A percentile compares a stretch with the other conserved stretches of the same genome.
These are phyloP conservation scores for Poecilia velifera DNA, from an alignment of 2,797 vertebrate species.

Conservation along the genomic window DNA sequence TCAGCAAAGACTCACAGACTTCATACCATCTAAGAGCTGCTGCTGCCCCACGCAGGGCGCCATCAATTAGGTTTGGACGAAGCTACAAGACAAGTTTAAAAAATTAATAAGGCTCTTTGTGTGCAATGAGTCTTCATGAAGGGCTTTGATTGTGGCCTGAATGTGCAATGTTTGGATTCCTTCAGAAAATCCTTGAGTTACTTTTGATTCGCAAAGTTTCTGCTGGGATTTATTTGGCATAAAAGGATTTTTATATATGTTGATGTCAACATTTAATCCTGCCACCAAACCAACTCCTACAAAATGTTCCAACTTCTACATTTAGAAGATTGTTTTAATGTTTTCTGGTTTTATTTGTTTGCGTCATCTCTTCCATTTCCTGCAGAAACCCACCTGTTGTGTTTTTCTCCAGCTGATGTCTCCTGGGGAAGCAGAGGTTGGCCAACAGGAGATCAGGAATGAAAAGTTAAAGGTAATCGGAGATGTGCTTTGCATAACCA, in stretches of 20 bases:
- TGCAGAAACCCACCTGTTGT: not conserved
- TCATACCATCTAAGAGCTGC: constrained; percentile 31
- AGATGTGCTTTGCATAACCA: constrained; percentile 1
- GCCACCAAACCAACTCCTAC: not conserved
- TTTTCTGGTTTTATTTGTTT: too few species aligned
- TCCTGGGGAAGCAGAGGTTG: not conserved
- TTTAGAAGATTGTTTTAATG: not conserved
- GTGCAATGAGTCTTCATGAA: constrained; percentile 6
- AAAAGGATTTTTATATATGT: not conserved
- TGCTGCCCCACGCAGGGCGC: not conserved
- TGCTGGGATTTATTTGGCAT: not conserved
- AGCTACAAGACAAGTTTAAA: constrained; percentile 17
- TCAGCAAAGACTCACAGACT: constrained; percentile 6
- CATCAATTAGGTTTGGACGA: constrained; percentile 34
- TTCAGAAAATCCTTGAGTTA: not conserved
- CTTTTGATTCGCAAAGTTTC: constrained; percentile 23
- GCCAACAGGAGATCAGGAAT: not conserved
- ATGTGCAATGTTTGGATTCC: constrained; percentile 12
- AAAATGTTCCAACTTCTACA: not conserved
- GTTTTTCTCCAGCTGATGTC: constrained; percentile 22
- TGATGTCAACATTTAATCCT: not conserved
- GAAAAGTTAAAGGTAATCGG: not conserved
- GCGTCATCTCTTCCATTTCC: too few species aligned
- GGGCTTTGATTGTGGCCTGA: not conserved
- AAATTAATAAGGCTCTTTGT: constrained; percentile 14